phyloP scores from a whole-genome alignment of 2,888 invertebrate species.

The Rhopalosiphum nymphaeae region DNA sequence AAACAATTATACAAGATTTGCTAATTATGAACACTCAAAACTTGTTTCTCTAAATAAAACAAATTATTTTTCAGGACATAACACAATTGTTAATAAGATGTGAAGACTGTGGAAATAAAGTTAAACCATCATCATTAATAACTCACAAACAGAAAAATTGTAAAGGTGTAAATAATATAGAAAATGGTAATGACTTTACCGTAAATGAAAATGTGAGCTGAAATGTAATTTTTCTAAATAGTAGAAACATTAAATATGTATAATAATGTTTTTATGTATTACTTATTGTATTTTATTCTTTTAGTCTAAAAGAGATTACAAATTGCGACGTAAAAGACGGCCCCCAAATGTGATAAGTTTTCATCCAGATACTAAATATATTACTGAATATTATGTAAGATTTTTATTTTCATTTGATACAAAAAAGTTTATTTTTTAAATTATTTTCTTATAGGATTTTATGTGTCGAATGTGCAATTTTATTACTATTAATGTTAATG shows the following conservation, averaged over 20 bases:
- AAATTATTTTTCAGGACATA: slow-evolving; percentile 41
- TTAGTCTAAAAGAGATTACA: not conserved
- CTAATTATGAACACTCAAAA: not conserved
- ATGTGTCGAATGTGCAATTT: slow-evolving; percentile 26
- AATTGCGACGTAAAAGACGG: slow-evolving; percentile 13
- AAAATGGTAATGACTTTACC: not conserved
- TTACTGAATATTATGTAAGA: slow-evolving; percentile 47
- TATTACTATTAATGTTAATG: not conserved
- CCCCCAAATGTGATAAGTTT: slow-evolving; percentile 55
- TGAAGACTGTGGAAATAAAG: slow-evolving; percentile 42
- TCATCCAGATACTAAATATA: slow-evolving; percentile 53
- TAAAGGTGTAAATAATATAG: not conserved
- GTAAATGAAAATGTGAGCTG: slow-evolving; percentile 30
- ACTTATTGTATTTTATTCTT: not conserved
- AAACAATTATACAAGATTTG: not conserved
- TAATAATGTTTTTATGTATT: not conserved
- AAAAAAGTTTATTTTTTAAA: not conserved
- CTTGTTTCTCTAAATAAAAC: not conserved
- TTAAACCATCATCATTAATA: slow-evolving; percentile 46
- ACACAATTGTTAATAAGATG: not conserved
- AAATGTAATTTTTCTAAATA: not conserved
- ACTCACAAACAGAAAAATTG: slow-evolving; percentile 41
- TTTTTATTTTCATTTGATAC: not conserved
- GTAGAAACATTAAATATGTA: not conserved
- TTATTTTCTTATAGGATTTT: slow-evolving; percentile 23